phyloP scores from a whole-genome alignment of 2,888 invertebrate genomes.

The Amorpha juglandis region DNA sequence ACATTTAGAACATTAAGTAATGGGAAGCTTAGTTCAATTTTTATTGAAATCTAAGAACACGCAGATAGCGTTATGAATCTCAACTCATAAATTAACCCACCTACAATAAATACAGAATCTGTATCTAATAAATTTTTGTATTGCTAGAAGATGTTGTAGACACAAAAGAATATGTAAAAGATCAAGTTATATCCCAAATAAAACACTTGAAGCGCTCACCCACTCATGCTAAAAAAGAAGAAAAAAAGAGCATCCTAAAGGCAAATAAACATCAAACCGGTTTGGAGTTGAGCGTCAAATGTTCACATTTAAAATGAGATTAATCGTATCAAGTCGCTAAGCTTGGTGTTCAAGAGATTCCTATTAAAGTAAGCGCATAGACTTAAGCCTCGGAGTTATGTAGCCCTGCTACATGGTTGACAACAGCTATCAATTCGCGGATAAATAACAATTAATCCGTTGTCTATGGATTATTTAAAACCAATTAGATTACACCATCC shows the following conservation, averaged over 20 bases:
- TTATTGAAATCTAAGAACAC: neutral
- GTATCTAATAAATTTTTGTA: neutral
- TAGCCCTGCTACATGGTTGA: conserved; percentile 19
- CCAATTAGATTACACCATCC: too few species aligned
- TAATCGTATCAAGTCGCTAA: conserved; percentile 39
- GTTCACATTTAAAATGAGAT: conserved; percentile 42
- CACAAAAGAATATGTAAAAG: neutral
- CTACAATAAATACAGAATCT: neutral
- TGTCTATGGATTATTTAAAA: too few species aligned
- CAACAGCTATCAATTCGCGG: neutral
- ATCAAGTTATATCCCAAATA: neutral
- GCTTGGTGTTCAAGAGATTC: conserved; percentile 62
- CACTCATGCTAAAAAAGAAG: neutral
- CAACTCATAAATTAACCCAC: neutral
- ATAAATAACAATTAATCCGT: neutral
- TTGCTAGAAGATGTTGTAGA: neutral
- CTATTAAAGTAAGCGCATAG: conserved; percentile 54
- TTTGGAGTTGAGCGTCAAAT: conserved; percentile 19
- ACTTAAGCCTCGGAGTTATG: conserved; percentile 1
- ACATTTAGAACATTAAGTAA: neutral
- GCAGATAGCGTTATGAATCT: neutral
- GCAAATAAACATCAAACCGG: conserved; percentile 15
- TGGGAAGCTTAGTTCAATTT: conserved; percentile 21
- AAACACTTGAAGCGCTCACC: neutral
- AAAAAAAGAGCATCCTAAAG: neutral